phyloP scores from a whole-genome alignment of 1,140 invertebrate species.

The Tetramorium simillimum region DNA sequence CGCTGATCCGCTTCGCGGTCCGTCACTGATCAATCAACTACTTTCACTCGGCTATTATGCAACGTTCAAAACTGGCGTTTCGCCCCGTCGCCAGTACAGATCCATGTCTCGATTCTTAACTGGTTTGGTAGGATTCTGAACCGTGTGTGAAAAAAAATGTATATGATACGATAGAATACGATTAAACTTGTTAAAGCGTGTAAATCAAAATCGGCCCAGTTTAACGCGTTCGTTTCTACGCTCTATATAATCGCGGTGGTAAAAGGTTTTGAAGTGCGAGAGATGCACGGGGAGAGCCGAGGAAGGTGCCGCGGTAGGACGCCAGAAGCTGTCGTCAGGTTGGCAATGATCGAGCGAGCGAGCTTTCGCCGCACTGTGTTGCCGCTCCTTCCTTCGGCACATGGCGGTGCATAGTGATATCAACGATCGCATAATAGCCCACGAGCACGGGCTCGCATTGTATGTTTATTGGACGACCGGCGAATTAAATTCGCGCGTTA shows the following conservation, averaged over 20 bases:
- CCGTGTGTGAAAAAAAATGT: background rate
- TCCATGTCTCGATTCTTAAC: slow-evolving; percentile 19
- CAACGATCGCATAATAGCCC: slow-evolving; percentile 44
- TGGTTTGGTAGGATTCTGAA: slow-evolving; percentile 8
- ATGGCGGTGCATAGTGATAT: slow-evolving; percentile 47
- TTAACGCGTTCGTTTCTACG: background rate
- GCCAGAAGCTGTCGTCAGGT: slow-evolving; percentile 37
- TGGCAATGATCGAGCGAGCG: slow-evolving; percentile 40
- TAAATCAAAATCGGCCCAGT: background rate
- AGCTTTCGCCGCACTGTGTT: slow-evolving; percentile 28
- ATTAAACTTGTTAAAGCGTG: background rate
- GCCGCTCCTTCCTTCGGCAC: slow-evolving; percentile 10
- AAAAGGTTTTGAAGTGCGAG: background rate
- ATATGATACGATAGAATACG: too few species aligned
- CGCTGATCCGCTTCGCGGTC: slow-evolving; percentile 1
- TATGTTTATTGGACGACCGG: slow-evolving; percentile 13
- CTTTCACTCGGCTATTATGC: slow-evolving; percentile 38
- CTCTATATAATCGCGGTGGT: too few species aligned
- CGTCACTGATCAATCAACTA: slow-evolving; percentile 40
- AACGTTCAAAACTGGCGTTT: slow-evolving; percentile 52
- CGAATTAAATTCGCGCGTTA: slow-evolving; percentile 36
- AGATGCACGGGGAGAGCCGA: background rate
- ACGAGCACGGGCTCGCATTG: background rate
- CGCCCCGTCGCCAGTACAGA: background rate
- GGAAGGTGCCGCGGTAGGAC: background rate